Base-by-base conservation (phyloP, 2,797 vertebrate species). In the Melanogrammus aeglefinus region DNA sequence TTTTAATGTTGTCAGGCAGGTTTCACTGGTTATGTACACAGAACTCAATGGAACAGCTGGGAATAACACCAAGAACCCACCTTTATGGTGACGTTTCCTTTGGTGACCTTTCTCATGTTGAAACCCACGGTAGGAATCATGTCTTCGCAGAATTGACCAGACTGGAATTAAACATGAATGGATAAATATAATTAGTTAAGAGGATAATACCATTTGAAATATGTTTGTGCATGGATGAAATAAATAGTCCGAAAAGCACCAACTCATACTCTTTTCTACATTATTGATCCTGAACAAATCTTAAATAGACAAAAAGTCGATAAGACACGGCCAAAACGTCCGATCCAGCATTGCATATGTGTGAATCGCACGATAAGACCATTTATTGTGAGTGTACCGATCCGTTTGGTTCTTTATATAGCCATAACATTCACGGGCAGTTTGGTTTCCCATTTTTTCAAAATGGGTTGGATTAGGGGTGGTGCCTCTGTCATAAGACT, bases 41-140 rank as follows among this genome's bases (percentile, higher is more conserved):
- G 51, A 38, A 38, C 6, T 38, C 41, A 10, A 12, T 44, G 41
- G 10, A 21, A 66, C 9, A 66, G 29, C 29, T 76, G 12, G 14
- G 79, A 16, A 21, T 24, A 16, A 35, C 76, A 21, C 13, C 89
- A 74, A 78, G 7, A 66, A 70, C 41, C 10, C 84, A 99, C 98
- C 96, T 99, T 99, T 94, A 99, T 99, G 80, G 97, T 99, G 88
- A 99, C 98, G 14, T 99, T 99, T 91, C 97, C 98, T 95, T 99
- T 99, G 0, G 97, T 96, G 84, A 99, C 97, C 81, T 99, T 99
- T 86, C 98, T 95, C 98, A 99, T 99, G 92, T 99, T 99, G 92
- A 99, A 99, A 79, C 98, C 98, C 75, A 99, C 98, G 12, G 98
- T 99, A 31, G 98, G 98, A 78, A 99, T 99, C 98, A 99, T 99